phyloP scores from a whole-genome alignment of 2,797 vertebrate species.

The Meda fulgida region DNA sequence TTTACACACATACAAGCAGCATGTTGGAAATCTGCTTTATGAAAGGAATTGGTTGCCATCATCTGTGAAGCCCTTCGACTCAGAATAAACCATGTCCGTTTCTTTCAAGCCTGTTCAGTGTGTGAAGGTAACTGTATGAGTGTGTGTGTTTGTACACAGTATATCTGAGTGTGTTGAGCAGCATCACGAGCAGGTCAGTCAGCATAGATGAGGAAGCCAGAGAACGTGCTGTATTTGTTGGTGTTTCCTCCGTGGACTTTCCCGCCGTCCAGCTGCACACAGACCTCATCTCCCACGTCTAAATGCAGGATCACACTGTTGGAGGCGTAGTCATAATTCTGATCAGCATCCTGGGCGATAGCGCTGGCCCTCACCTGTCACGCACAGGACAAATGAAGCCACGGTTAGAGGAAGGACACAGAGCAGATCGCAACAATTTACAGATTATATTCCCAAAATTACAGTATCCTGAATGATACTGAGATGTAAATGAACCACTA shows the following conservation, averaged over 20 bases:
- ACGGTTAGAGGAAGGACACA: conserved; percentile 67
- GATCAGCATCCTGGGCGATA: conserved; percentile 96
- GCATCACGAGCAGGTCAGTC: conserved; percentile 80
- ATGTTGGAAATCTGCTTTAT: conserved; percentile 63
- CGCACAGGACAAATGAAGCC: conserved; percentile 64
- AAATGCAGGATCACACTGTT: conserved; percentile 97
- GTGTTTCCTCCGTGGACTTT: conserved; percentile 97
- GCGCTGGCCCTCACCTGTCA: conserved; percentile 93
- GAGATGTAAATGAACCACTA: not conserved
- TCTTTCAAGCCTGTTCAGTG: conserved; percentile 54
- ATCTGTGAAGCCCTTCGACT: conserved; percentile 58
- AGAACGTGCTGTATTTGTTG: conserved; percentile 99
- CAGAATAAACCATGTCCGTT: conserved; percentile 34
- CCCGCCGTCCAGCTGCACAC: conserved; percentile 93
- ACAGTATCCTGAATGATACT: not conserved
- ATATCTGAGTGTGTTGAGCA: conserved; percentile 42
- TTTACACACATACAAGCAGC: conserved; percentile 57
- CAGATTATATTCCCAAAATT: not conserved
- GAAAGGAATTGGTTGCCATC: conserved; percentile 60
- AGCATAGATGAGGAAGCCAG: conserved; percentile 95
- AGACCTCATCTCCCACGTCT: conserved; percentile 95
- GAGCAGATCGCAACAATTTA: conserved; percentile 40
- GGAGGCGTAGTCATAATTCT: conserved; percentile 98
- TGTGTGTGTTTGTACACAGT: conserved; percentile 51
- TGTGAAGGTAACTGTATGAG: conserved; percentile 52